phyloP scores from a whole-genome alignment of 2,888 invertebrate genomes.

The Drosophila borealis region DNA sequence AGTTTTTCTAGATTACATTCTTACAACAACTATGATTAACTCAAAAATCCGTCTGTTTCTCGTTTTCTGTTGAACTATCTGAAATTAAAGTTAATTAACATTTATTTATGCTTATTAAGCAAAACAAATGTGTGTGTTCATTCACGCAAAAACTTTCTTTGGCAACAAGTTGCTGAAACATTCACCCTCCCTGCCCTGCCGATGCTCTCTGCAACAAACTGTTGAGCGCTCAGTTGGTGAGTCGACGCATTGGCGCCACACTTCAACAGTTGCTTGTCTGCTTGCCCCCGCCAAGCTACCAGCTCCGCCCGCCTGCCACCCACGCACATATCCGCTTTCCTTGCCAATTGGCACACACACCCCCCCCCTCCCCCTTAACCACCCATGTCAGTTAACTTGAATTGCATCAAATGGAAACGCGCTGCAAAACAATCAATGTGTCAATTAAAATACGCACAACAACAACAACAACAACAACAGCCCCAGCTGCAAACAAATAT shows the following conservation, averaged over 20 bases:
- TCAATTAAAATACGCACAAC: slow-evolving; percentile 67
- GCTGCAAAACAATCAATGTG: slow-evolving; percentile 73
- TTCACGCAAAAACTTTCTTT: background rate
- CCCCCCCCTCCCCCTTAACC: background rate
- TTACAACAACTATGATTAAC: too few relatives aligned
- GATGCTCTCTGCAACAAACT: slow-evolving; percentile 66
- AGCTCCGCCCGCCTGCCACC: background rate
- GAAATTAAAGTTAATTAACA: background rate
- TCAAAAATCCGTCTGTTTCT: too few relatives aligned
- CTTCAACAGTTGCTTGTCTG: slow-evolving; percentile 70
- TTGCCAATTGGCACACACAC: background rate
- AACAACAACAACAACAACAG: slow-evolving; percentile 1
- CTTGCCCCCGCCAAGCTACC: slow-evolving; percentile 4
- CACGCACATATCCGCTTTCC: background rate
- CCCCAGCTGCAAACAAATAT: background rate
- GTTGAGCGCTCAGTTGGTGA: slow-evolving; percentile 73
- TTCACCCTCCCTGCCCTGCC: background rate
- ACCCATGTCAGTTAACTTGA: slow-evolving; percentile 27
- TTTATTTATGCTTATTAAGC: background rate
- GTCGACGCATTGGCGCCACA: slow-evolving; percentile 60
- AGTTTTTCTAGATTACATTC: too few relatives aligned
- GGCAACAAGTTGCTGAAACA: slow-evolving; percentile 55
- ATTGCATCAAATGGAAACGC: slow-evolving; percentile 68
- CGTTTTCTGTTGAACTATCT: too few relatives aligned
- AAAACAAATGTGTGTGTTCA: background rate